Percentiles rank a stretch among this genome's conserved stretches.
These are phyloP conservation scores for Campoplex nolae DNA, from an alignment of 2,888 invertebrate species.

Conservation along the genomic window DNA sequence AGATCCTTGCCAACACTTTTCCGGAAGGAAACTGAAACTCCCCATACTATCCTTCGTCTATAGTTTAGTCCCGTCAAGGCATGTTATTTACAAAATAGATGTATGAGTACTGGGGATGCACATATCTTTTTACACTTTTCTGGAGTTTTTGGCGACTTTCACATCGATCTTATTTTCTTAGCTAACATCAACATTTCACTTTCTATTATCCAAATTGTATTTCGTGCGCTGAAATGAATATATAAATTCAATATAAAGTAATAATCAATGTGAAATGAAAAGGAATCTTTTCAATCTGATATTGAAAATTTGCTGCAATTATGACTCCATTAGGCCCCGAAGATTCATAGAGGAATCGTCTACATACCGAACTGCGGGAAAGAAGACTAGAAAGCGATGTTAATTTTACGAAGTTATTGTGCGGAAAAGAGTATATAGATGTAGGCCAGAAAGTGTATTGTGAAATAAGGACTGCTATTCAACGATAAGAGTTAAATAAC, in stretches of 20 bases:
- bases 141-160: conserved; percentile 22
- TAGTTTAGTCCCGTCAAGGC: conserved; percentile 18
- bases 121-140: conserved; percentile 6
- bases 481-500: conserved; percentile 25
- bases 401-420: conserved; percentile 14
- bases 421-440: conserved; percentile 9
- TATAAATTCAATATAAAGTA: neutral
- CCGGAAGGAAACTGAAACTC: conserved; percentile 52
- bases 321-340: neutral
- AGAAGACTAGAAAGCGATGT: neutral
- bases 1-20: conserved; percentile 60
- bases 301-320: neutral
- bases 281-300: neutral
- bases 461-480: conserved; percentile 1
- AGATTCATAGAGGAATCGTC: neutral
- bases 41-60: conserved; percentile 15
- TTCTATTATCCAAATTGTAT: neutral
- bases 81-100: neutral
- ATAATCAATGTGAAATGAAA: neutral
- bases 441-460: neutral
- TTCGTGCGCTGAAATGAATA: neutral
- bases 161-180: neutral
- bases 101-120: neutral
- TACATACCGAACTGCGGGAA: neutral
- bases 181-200: neutral